phyloP scores from a whole-genome alignment of 2,888 invertebrate species.

The Nymphalis polychloros region DNA sequence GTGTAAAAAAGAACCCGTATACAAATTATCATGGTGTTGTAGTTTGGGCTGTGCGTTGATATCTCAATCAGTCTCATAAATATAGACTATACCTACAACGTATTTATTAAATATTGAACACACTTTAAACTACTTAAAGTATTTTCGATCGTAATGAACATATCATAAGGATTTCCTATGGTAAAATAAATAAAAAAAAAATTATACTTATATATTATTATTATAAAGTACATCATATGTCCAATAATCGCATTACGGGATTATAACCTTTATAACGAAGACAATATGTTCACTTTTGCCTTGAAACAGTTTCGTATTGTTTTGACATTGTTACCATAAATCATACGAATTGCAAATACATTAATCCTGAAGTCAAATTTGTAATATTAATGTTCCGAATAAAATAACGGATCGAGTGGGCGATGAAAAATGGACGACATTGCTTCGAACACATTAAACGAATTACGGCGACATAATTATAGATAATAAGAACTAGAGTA shows the following conservation, averaged over 20 bases:
- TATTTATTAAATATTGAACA: too few species aligned
- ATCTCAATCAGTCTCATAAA: too few species aligned
- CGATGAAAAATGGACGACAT: conserved; percentile 38
- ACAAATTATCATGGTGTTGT: too few species aligned
- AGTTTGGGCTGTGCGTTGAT: too few species aligned
- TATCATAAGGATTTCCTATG: too few species aligned
- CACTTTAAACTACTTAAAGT: too few species aligned
- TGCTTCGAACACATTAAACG: conserved; percentile 25
- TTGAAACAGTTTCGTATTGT: not conserved
- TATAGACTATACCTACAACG: too few species aligned
- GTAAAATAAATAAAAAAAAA: too few species aligned
- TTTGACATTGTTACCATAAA: conserved; percentile 9
- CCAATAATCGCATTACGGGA: not conserved
- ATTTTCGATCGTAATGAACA: too few species aligned
- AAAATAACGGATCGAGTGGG: conserved; percentile 39
- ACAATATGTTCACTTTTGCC: not conserved
- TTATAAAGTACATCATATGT: not conserved
- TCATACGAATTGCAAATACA: conserved; percentile 19
- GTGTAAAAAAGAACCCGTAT: too few species aligned
- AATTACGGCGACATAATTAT: conserved; percentile 18
- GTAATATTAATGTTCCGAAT: conserved; percentile 23
- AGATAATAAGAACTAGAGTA: conserved; percentile 17
- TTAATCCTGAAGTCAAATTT: conserved; percentile 21
- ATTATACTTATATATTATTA: too few species aligned
- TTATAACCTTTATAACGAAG: not conserved